These are phyloP conservation scores for Auanema freiburgensis DNA, from an alignment of 2,888 invertebrate genomes.

Conservation along the genomic window DNA sequence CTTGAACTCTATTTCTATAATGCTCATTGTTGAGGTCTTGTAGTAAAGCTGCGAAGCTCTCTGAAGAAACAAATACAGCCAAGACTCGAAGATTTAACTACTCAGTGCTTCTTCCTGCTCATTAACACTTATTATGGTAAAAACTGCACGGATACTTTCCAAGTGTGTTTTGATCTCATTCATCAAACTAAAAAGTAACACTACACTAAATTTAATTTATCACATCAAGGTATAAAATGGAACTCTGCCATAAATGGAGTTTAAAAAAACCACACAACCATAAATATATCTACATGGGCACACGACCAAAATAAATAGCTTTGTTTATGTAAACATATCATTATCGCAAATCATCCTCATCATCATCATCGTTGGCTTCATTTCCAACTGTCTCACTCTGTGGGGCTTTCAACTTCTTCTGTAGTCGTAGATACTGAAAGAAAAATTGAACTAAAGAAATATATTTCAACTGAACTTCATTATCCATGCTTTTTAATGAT, in stretches of 20 bases:
- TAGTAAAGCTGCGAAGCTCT: background rate
- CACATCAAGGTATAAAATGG: background rate
- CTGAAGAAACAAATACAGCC: slow-evolving; percentile 4
- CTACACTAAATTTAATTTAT: background rate
- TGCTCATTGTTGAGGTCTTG: slow-evolving; percentile 7
- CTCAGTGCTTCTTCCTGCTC: slow-evolving; percentile 15
- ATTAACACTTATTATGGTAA: slow-evolving; percentile 4
- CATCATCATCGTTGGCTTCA: slow-evolving; percentile 39
- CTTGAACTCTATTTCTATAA: slow-evolving; percentile 8
- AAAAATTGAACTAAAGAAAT: background rate
- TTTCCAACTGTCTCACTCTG: slow-evolving; percentile 5
- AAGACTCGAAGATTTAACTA: background rate
- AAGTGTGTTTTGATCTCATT: slow-evolving; percentile 8
- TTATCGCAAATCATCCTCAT: slow-evolving; percentile 28
- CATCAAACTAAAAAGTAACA: background rate
- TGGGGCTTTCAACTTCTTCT: slow-evolving; percentile 45
- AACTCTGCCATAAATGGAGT: slow-evolving; percentile 1
- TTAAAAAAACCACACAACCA: slow-evolving; percentile 1
- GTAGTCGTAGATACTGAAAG: slow-evolving; percentile 48
- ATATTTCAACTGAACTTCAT: slow-evolving; percentile 44
- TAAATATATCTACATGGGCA: background rate
- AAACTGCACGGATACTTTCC: slow-evolving; percentile 4
- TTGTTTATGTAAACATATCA: slow-evolving; percentile 12
- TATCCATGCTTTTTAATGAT: slow-evolving; percentile 55
- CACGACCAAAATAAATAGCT: slow-evolving; percentile 1